Evolutionary conservation across 2,797 vertebrate genomes (phyloP), one percentile per base, ranked within the genome.

Genomic region (Pelobates cultripes): DNA sequence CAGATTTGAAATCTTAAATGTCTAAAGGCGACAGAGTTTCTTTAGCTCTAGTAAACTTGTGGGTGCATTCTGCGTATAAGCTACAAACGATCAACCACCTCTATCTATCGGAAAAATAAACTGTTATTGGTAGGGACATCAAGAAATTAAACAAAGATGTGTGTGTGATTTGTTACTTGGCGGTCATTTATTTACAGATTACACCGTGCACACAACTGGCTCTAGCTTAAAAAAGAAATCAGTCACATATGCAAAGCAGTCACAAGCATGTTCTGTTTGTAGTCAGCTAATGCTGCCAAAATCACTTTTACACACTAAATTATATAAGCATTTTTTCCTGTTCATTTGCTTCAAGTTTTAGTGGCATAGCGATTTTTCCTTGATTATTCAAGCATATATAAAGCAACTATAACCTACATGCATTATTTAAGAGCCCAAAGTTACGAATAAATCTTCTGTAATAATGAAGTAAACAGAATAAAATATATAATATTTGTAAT

Each of bases 1-100:
- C 75, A 83, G 76, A 78, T 78, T 82, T 51, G 64, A 78, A 70
- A 63, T 83, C 53, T 51, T 41, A 43, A 66, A 77, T 67, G 60
- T 76, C 70, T 69, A 67, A 74, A 61, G 6, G 64, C 4, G 7
- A n/a, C 12, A 68, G 7, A 53, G 70, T 13, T 70, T 77, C 40
- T 55, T 42, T 51, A 2, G 4, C 74, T 28, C n/a, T 17, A 71
- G 15, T 7, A 70, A 3, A 43, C 13, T 64, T 15, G 43, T 47
- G 69, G 69, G 14, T 17, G 47, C 7, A 70, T 4, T 70, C 13
- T 45, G 7, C 14, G 8, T 43, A 41, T 2, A 64, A 17, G 61
- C 6, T 64, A 64, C 55, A 57, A 57, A 57, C 17, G 4, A 64
- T 64, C 17, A 28, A 64, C 17, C 61, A 64, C 12, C 17, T 0